Conservation (phyloP, 2,113 vertebrate species). For the Tylochromis polylepis region DNA sequence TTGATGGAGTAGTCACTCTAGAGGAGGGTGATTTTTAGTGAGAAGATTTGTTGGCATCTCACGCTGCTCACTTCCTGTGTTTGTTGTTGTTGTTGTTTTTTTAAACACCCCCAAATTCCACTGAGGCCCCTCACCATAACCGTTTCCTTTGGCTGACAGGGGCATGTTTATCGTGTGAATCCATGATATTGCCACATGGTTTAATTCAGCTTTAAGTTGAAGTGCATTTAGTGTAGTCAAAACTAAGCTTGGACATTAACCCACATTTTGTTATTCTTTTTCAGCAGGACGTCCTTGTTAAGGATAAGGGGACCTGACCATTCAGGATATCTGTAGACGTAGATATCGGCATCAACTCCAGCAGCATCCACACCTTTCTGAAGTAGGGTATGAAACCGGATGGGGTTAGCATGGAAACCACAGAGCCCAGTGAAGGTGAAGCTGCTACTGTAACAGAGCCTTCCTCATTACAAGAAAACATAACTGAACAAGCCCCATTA, state of each 20-base stretch:
- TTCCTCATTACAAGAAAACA: constrained; percentile 16
- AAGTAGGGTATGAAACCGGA: constrained; percentile 74
- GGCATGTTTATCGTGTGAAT: not conserved
- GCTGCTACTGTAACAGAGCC: constrained; percentile 22
- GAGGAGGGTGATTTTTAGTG: not conserved
- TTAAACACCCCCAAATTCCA: constrained; percentile 14
- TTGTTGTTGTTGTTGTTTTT: no score
- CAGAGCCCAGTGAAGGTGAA: constrained; percentile 64
- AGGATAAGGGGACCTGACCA: not conserved
- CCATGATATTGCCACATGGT: not conserved
- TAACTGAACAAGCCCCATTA: not conserved
- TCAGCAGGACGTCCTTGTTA: not conserved
- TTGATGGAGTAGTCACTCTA: not conserved
- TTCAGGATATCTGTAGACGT: not conserved
- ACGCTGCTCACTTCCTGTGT: constrained; percentile 32
- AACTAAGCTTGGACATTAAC: not conserved
- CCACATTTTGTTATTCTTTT: not conserved
- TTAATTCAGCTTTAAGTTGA: not conserved
- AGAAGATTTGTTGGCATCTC: constrained; percentile 1
- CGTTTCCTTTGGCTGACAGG: constrained; percentile 16
- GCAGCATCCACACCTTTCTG: not conserved
- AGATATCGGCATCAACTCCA: not conserved
- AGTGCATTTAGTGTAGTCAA: not conserved
- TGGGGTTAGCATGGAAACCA: constrained; percentile 69
- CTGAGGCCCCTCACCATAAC: constrained; percentile 18